A percentile compares a stretch with the other conserved stretches of the same genome.
phyloP scores from a whole-genome alignment of 2,113 vertebrate genomes.

The Macquaria australasica region DNA sequence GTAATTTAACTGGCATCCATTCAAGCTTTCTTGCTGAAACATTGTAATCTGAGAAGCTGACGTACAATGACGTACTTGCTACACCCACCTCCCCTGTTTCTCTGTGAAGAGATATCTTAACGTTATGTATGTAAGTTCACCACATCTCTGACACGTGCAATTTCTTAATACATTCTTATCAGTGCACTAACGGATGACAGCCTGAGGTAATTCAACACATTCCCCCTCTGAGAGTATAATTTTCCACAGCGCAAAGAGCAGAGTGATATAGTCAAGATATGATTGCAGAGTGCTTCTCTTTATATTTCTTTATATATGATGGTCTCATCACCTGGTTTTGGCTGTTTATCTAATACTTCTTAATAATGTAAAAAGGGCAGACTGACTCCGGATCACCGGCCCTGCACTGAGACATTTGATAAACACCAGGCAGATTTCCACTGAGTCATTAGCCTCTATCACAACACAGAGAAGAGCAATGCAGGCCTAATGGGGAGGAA shows the following conservation, averaged over 20 bases:
- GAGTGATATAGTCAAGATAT: conserved; percentile 54
- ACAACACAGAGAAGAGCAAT: conserved; percentile 72
- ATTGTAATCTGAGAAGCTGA: neutral
- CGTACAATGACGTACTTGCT: neutral
- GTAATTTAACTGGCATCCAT: neutral
- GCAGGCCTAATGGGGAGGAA: conserved; percentile 76
- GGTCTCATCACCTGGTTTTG: conserved; percentile 38
- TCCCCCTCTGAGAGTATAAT: conserved; percentile 52
- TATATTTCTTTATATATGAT: conserved; percentile 49
- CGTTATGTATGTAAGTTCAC: conserved; percentile 23
- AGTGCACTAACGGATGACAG: conserved; percentile 48
- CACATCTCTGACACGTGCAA: conserved; percentile 34
- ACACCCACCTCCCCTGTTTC: neutral
- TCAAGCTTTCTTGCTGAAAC: neutral
- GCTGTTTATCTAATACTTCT: conserved; percentile 42
- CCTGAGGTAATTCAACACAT: conserved; percentile 59
- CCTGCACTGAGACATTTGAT: conserved; percentile 66
- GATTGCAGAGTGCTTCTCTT: conserved; percentile 32
- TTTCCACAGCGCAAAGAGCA: conserved; percentile 58
- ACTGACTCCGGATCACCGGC: conserved; percentile 58
- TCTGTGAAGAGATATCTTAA: neutral
- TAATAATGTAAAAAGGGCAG: conserved; percentile 32
- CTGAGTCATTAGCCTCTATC: conserved; percentile 77
- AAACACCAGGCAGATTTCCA: conserved; percentile 78
- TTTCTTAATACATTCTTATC: conserved; percentile 58